Evolutionary conservation across 2,888 invertebrate species (phyloP).

Genomic region (Andrena hattorfiana): DNA sequence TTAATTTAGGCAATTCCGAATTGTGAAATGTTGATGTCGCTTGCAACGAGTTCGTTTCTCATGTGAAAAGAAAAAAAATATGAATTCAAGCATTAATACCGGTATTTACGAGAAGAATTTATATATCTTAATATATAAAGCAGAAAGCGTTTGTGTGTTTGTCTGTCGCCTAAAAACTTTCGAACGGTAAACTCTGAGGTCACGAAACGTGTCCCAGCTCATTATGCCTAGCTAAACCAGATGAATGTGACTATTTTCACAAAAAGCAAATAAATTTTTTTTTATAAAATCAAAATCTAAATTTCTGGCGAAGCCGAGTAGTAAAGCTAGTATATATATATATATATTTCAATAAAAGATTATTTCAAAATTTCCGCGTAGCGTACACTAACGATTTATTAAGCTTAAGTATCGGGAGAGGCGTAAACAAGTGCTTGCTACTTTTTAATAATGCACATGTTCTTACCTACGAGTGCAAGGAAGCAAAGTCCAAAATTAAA

Average conservation of each 20-base stretch:
- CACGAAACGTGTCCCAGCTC: no score
- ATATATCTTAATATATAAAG: neutral
- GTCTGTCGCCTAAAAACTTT: no score
- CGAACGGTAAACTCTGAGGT: no score
- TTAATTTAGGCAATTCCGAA: neutral
- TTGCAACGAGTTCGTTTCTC: neutral
- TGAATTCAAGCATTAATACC: neutral
- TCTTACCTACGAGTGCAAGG: constrained; percentile 63
- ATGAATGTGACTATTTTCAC: no score
- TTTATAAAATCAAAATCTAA: no score
- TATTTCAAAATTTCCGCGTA: neutral
- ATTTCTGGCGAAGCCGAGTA: no score
- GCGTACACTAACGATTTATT: neutral
- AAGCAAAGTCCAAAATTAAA: constrained; percentile 72
- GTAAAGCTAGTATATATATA: neutral
- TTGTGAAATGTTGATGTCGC: neutral
- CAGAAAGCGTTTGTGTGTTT: no score
- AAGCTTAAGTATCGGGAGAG: neutral
- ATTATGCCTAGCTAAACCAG: no score
- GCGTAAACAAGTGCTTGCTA: constrained; percentile 38
- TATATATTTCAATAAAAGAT: neutral
- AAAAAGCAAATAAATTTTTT: no score
- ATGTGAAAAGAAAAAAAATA: neutral
- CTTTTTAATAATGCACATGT: constrained; percentile 65
- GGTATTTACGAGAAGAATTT: neutral